A percentile compares a stretch with the other conserved stretches of the same genome.
Evolutionary conservation across 2,113 vertebrate genomes (phyloP).

Genomic region (Leptobrachium ailaonicum): DNA sequence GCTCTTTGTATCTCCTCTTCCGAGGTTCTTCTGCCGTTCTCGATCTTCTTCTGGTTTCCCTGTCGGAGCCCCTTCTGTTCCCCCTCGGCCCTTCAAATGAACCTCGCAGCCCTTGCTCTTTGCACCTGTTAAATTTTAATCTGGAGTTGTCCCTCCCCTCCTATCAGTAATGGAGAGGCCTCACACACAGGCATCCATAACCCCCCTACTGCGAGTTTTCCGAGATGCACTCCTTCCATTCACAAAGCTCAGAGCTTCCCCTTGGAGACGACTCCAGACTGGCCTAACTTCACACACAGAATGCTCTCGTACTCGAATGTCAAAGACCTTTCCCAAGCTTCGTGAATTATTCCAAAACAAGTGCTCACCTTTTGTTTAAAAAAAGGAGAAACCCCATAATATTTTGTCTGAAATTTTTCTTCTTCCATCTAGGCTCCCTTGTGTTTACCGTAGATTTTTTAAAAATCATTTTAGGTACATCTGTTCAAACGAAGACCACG

Average conservation of each 20-base stretch:
- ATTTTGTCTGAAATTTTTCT: too few species aligned
- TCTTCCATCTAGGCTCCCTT: too few species aligned
- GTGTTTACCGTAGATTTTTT: too few species aligned
- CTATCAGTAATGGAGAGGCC: constrained; percentile 6
- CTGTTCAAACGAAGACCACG: too few species aligned
- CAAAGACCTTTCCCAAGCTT: too few species aligned
- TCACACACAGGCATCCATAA: neutral
- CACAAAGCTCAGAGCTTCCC: neutral
- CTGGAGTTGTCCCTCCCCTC: constrained; percentile 27
- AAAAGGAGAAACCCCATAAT: too few species aligned
- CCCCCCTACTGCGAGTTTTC: neutral
- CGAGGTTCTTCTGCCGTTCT: too few species aligned
- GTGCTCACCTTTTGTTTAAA: too few species aligned
- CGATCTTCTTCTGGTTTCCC: neutral
- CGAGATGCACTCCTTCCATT: neutral
- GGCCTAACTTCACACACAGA: neutral
- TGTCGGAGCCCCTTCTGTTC: neutral
- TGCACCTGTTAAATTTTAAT: constrained; percentile 49
- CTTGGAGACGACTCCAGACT: neutral
- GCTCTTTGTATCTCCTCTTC: too few species aligned
- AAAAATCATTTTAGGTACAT: too few species aligned
- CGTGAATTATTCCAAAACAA: too few species aligned
- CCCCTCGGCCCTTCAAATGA: neutral
- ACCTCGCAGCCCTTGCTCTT: constrained; percentile 14
- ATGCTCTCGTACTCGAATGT: too few species aligned